These are phyloP conservation scores for Drosophila tripunctata DNA, from an alignment of 2,888 invertebrate species.

Conservation along the genomic window DNA sequence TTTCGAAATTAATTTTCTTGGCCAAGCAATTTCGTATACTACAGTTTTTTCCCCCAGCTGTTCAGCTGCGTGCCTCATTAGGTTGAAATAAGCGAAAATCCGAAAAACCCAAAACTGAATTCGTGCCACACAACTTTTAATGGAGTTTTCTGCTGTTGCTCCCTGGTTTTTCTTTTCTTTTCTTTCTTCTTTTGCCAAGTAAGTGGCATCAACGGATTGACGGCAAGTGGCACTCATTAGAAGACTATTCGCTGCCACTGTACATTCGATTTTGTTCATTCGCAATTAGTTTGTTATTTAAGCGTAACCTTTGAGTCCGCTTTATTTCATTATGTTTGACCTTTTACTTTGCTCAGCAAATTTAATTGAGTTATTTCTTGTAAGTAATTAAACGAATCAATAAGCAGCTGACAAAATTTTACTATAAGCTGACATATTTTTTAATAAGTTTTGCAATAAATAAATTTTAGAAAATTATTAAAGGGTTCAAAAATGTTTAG, in stretches of 20 bases:
- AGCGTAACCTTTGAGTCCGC: background rate
- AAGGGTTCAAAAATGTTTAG: no score
- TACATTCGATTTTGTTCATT: background rate
- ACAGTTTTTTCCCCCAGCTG: constrained; percentile 9
- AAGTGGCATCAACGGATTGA: constrained; percentile 25
- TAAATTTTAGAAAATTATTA: no score
- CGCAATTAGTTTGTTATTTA: background rate
- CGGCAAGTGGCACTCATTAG: constrained; percentile 22
- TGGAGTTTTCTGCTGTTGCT: no score
- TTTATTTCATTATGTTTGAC: background rate
- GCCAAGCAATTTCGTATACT: constrained; percentile 6
- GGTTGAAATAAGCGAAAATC: constrained; percentile 36
- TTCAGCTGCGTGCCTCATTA: constrained; percentile 52
- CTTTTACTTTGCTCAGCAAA: background rate
- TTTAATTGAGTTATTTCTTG: background rate
- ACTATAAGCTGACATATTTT: background rate
- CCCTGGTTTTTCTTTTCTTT: background rate
- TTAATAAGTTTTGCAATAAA: no score
- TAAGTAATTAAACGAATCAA: no score
- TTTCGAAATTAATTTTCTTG: constrained; percentile 48
- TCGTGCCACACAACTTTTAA: constrained; percentile 48
- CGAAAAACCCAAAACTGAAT: constrained; percentile 15
- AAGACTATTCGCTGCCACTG: background rate
- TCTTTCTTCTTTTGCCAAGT: constrained; percentile 3
- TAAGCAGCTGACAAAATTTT: no score